phyloP scores from a whole-genome alignment of 2,888 invertebrate genomes.

The Sphaerophoria taeniata region DNA sequence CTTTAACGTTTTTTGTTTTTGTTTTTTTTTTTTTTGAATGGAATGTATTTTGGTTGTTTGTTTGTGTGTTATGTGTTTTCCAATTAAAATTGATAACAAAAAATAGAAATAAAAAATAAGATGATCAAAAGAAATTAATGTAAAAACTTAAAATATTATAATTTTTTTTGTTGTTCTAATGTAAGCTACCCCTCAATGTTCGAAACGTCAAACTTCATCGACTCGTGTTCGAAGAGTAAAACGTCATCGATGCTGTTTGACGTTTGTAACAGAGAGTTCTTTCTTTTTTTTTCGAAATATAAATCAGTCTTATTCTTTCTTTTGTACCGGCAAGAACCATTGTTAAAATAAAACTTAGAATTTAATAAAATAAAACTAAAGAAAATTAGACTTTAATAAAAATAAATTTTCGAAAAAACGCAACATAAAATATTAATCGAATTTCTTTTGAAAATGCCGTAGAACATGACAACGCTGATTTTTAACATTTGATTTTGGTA shows the following conservation, averaged over 20 bases:
- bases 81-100: slow-evolving; percentile 70
- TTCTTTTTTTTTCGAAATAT: no score
- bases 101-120: slow-evolving; percentile 72
- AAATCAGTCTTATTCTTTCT: no score
- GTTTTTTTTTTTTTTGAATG: slow-evolving; percentile 59
- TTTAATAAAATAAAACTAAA: no score
- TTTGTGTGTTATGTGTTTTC: slow-evolving; percentile 83
- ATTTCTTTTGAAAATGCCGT: slow-evolving; percentile 34
- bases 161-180: no score
- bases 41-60: slow-evolving; percentile 55
- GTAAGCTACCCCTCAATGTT: no score
- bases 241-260: no score
- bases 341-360: no score
- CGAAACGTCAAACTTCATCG: no score
- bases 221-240: no score
- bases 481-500: slow-evolving; percentile 4
- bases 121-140: slow-evolving; percentile 71
- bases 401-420: slow-evolving; percentile 75
- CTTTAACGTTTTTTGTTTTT: slow-evolving; percentile 71
- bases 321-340: no score
- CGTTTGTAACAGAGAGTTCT: no score
- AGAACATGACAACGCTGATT: slow-evolving; percentile 45
- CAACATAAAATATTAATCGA: slow-evolving; percentile 47
- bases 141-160: slow-evolving; percentile 76
- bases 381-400: no score